phyloP scores from a whole-genome alignment of 2,113 vertebrate species.

The Scopus umbretta region DNA sequence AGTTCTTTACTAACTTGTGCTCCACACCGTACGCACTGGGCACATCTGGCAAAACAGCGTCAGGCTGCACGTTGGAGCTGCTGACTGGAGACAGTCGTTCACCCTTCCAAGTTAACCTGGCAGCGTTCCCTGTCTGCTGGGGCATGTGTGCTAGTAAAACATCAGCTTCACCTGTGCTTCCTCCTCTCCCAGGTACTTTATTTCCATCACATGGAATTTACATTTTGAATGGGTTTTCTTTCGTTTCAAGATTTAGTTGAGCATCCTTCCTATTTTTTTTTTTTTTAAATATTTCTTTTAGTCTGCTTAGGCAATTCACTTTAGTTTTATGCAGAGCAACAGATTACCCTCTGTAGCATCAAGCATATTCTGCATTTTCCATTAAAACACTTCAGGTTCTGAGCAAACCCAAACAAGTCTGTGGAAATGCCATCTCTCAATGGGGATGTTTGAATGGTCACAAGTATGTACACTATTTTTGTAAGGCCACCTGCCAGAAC shows the following conservation, averaged over 20 bases:
- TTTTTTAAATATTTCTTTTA: background rate
- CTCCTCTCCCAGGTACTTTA: background rate
- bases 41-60: background rate
- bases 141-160: background rate
- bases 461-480: conserved; percentile 7
- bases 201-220: background rate
- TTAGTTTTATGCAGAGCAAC: background rate
- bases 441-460: background rate
- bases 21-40: background rate
- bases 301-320: background rate
- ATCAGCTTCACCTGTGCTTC: background rate
- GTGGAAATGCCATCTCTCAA: conserved; percentile 27
- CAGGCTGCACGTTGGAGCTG: background rate
- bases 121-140: background rate
- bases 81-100: background rate
- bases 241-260: background rate
- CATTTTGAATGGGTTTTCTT: background rate
- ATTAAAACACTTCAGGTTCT: background rate
- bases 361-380: background rate
- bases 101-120: background rate
- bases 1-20: background rate
- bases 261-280: background rate
- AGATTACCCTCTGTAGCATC: background rate
- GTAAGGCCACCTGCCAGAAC: conserved; percentile 32
- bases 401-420: conserved; percentile 28